Evolutionary conservation across 2,888 invertebrate genomes (phyloP), one percentile per base, ranked within the genome.

Genomic region (Metalampra italica): DNA sequence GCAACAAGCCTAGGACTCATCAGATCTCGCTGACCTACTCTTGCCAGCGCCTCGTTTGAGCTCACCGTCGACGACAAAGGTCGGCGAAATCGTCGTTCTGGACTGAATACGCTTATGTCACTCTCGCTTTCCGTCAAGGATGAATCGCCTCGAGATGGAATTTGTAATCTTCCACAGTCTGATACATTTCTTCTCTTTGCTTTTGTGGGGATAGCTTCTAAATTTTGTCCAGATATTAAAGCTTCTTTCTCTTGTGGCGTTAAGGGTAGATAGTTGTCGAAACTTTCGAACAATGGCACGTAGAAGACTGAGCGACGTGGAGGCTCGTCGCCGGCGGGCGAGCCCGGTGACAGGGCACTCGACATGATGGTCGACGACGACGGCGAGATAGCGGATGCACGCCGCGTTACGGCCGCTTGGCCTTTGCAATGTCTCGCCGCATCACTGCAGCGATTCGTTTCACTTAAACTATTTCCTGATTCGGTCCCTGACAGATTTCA

Each of bases 251-350:
- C 88, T 68, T 85, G 84, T 47, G 78, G 71, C 29, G 88, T 82
- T 49, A 91, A 84, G 29, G 91, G 91, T 43, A 91, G 82, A 65
- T 91, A 91, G 68, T 91, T 91, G 46, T 87, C 89, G 60, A 91
- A 91, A 62, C 91, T 92, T 57, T 92, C 91, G 52, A 91, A 91
- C 60, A 94, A 83, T 57, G 94, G 92, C 57, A 94, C 93, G 81
- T 94, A 94, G 80, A 94, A 94, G 57, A 94, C 93, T 44, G 94
- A 94, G 55, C 94, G 91, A 52, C 94, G 90, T 45, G 92, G 88
- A 55, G 89, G 72, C 57, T 92, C 92, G 66, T 91, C 90, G 68
- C 73, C 80, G 69, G 66, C 68, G 77, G 68, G 66, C 60, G 76
- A 65, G 66, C 74, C 77, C 50, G 82, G 75, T 52, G 82, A 76